These are phyloP conservation scores for Netelia virgata DNA, from an alignment of 2,888 invertebrate species.

Conservation along the genomic window DNA sequence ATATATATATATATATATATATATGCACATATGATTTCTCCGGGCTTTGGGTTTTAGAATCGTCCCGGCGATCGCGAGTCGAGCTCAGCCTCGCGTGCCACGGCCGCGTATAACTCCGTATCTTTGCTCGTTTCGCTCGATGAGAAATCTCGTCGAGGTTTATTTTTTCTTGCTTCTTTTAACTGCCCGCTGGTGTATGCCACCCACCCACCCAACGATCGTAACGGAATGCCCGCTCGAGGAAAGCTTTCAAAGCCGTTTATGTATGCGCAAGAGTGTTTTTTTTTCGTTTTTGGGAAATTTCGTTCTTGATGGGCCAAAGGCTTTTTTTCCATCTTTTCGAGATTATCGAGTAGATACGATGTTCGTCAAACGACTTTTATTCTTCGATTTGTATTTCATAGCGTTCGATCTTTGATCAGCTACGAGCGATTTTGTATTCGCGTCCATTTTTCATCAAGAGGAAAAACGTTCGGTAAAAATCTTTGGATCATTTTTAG, in stretches of 20 bases:
- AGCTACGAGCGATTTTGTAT: too few species aligned
- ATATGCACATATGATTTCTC: slow-evolving; percentile 28
- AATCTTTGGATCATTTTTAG: too few species aligned
- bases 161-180: slow-evolving; percentile 20
- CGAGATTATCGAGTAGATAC: too few species aligned
- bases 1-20: not conserved
- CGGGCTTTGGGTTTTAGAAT: slow-evolving; percentile 53
- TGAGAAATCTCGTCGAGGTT: slow-evolving; percentile 41
- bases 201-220: not conserved
- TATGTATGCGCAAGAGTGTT: not conserved
- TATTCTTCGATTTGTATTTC: too few species aligned
- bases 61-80: slow-evolving; percentile 26
- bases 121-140: slow-evolving; percentile 55
- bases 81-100: slow-evolving; percentile 52
- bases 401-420: too few species aligned
- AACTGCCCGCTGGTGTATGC: not conserved
- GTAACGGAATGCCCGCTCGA: not conserved
- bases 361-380: too few species aligned
- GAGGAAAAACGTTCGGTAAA: too few species aligned
- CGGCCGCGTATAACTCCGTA: slow-evolving; percentile 54
- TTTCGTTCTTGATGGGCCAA: too few species aligned
- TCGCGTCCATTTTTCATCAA: too few species aligned
- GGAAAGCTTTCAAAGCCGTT: not conserved
- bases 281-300: too few species aligned
- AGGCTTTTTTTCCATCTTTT: too few species aligned